A percentile compares a stretch with the other conserved stretches of the same genome.
These are phyloP conservation scores for Neomorphus geoffroyi DNA, from an alignment of 2,797 vertebrate species.

Conservation along the genomic window DNA sequence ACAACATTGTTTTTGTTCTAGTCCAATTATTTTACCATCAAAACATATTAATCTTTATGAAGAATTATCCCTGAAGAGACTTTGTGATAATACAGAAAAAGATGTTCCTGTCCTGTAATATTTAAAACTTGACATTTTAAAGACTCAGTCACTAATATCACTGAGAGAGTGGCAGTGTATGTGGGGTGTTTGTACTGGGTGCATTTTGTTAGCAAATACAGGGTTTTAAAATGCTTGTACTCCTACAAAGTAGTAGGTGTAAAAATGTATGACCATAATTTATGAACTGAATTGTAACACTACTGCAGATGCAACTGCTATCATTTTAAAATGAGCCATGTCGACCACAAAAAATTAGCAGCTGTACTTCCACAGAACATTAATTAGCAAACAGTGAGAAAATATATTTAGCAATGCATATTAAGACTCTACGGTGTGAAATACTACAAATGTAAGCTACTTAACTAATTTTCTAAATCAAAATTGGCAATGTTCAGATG, in stretches of 20 bases:
- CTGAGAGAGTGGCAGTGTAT: not conserved
- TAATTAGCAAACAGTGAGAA: constrained; percentile 74
- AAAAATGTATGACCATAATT: constrained; percentile 47
- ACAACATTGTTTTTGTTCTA: not conserved
- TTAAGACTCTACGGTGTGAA: constrained; percentile 70
- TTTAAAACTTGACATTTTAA: not conserved
- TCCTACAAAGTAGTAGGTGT: not conserved
- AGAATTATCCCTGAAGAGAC: not conserved
- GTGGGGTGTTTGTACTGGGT: not conserved
- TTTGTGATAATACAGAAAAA: not conserved
- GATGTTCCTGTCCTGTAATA: not conserved
- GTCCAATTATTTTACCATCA: not conserved
- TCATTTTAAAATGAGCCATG: constrained; percentile 67
- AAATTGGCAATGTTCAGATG: constrained; percentile 54
- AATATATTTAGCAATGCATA: constrained; percentile 73
- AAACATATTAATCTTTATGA: not conserved
- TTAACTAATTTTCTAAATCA: constrained; percentile 67
- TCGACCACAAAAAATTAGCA: constrained; percentile 68
- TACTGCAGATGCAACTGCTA: constrained; percentile 63
- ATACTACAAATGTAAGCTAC: constrained; percentile 67
- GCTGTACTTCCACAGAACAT: constrained; percentile 63
- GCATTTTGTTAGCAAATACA: constrained; percentile 7
- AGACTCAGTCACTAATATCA: not conserved
- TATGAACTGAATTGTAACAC: constrained; percentile 53
- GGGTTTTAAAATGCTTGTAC: constrained; percentile 8